Conservation (phyloP, 1,140 invertebrate genomes). For the Hestina assimilis region DNA sequence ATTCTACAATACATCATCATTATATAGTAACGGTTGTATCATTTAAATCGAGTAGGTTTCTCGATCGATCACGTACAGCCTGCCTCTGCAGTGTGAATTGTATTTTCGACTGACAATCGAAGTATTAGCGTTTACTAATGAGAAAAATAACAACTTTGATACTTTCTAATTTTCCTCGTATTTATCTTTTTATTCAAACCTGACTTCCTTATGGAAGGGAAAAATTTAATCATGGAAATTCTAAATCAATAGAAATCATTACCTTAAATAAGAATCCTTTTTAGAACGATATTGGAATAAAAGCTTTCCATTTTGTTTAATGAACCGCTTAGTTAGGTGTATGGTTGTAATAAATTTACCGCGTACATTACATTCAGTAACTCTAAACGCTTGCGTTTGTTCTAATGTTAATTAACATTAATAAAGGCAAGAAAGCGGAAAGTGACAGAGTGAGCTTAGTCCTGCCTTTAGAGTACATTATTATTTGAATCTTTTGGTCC, state of each 20-base stretch:
- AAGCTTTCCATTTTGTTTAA: slow-evolving; percentile 37
- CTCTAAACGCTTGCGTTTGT: slow-evolving; percentile 41
- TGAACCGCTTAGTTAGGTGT: slow-evolving; percentile 37
- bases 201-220: not conserved
- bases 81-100: slow-evolving; percentile 40
- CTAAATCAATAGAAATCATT: not conserved
- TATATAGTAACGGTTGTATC: slow-evolving; percentile 71
- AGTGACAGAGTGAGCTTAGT: slow-evolving; percentile 4
- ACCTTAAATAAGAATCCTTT: not conserved
- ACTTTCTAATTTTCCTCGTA: slow-evolving; percentile 15
- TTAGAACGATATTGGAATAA: slow-evolving; percentile 14
- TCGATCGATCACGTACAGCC: slow-evolving; percentile 65
- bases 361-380: slow-evolving; percentile 44
- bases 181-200: slow-evolving; percentile 6
- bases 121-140: slow-evolving; percentile 34
- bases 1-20: slow-evolving; percentile 72
- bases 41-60: slow-evolving; percentile 69
- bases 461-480: not conserved
- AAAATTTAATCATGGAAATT: not conserved
- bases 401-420: slow-evolving; percentile 53
- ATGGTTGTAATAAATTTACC: slow-evolving; percentile 47
- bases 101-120: slow-evolving; percentile 18
- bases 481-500: not conserved
- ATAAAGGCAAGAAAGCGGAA: slow-evolving; percentile 6
- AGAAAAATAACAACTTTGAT: slow-evolving; percentile 12